Base-by-base conservation (phyloP, 2,113 vertebrate genomes). In the Microcebus griseorufus region DNA sequence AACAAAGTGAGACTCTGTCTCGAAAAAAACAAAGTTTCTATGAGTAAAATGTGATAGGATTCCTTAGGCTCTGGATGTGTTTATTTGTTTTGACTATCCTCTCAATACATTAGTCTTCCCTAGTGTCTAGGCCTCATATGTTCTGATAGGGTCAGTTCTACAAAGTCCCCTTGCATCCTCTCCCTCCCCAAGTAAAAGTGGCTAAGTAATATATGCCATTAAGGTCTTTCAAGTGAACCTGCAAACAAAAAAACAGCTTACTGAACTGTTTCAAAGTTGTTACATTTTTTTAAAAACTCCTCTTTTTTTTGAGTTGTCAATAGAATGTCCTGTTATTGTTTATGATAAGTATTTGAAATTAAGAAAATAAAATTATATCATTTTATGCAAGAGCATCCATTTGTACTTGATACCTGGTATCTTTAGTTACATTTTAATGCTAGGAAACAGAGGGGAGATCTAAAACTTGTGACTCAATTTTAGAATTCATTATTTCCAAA, bases 41-140 rank as follows among this genome's bases (percentile, higher is more conserved):
- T 95, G 81, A 94, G 83, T 92, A 82, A 96, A 95, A 75, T 92
- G 53, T 60, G 89, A 76, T 65, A 94, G 22, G 82, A 32, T 92
- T 93, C 95, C 67, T 91, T 90, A 10, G 87, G 96, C 73, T 67
- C 62, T 78, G 39, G 29, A 55, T 70, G 32, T 75, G 14, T 92
- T 96, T 51, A 37, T 93, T 32, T 55, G 23, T 3, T 93, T 34
- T 60, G 84, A 75, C 55, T 42, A 3, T 93, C 79, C 58, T 51
- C 86, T 34, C 62, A 32, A 16, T 45, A 91, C 4, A 90, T 53
- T 73, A 3, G 80, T n/a, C 70, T 75, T 23, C 48, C 42, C 60
- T 25, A 64, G 25, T 6, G 23, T 76, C 62, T 42, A 62, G 34
- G 62, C 55, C 48, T 86, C 25, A 0, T 58, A 22, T 58, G 55